Evolutionary conservation across 2,888 invertebrate genomes (phyloP), one percentile per base, ranked within the genome.

Genomic region (Aspidiotus rigidus): DNA sequence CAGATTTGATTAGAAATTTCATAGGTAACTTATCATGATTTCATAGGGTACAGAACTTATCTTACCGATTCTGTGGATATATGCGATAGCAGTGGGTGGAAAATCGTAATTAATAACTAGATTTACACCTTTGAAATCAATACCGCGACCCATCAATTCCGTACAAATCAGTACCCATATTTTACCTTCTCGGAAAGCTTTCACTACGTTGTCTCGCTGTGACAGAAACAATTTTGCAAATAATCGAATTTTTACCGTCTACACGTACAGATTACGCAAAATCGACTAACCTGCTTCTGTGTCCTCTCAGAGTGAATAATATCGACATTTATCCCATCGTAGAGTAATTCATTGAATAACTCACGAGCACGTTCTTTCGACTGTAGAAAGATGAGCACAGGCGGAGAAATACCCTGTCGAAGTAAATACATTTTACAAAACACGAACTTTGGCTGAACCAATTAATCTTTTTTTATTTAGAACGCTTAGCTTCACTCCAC

Each of bases 71-170:
- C 94, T 84, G 80, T 95, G 96, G 75, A 96, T 88, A 76, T 96
- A 96, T 0, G 92, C 86, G 74, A 94, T 90, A 70, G 88, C 86
- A 1, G 89, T 87, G 0, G 89, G 87, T 16, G 98, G 98, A 78
- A 98, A 93, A 81, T 99, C 98, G 77, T 95, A 99, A 81, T 99
- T 99, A 73, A 99, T 83, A 42, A 99, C 96, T 41, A 98, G 82
- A 81, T 93, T 95, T 61, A 99, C 93, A 1, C 94, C 94, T 75
- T 92, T 92, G 79, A 98, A 95, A 81, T 98, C 98, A 72, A 98
- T 90, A 73, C 98, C 98, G 73, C 98, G 86, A 0, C 93, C 91
- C 90, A 98, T 89, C 73, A 99, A 82, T 79, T 98, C 97, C 0
- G 98, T 98, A 79, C 96, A 97, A 74, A 99, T 90, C 69, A 99